Conservation (phyloP, 2,113 vertebrate species). For the Zosterops pallidus region DNA sequence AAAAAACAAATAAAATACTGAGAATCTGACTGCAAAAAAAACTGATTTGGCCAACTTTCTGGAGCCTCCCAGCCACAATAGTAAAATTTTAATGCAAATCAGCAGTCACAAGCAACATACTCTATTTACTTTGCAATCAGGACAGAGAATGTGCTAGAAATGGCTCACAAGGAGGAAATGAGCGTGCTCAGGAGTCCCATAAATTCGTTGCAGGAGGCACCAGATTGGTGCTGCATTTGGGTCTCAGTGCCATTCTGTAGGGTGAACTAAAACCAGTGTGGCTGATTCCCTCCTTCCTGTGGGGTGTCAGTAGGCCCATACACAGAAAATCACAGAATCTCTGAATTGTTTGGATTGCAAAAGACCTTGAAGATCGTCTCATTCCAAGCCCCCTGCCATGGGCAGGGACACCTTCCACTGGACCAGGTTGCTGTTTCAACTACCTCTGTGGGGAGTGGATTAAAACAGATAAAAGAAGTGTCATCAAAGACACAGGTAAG, state of each 20-base stretch:
- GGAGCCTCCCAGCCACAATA: neutral
- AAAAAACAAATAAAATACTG: neutral
- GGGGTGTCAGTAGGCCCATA: neutral
- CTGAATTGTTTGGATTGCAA: neutral
- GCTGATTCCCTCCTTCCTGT: neutral
- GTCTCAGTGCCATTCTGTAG: neutral
- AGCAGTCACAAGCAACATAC: neutral
- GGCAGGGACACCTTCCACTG: neutral
- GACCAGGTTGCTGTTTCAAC: neutral
- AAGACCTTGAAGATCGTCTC: neutral
- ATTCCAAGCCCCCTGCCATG: neutral
- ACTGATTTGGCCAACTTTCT: neutral
- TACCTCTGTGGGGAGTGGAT: neutral
- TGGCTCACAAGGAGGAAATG: neutral
- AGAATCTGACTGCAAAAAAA: neutral
- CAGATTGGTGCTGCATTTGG: neutral
- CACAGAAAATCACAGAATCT: neutral
- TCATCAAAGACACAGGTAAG: neutral
- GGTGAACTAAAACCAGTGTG: accelerated
- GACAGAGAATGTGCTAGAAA: neutral
- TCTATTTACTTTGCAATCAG: neutral
- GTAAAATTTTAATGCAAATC: neutral
- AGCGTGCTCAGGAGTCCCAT: neutral
- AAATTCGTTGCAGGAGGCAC: neutral
- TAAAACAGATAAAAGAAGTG: neutral